Conservation (phyloP, 2,888 invertebrate genomes). For the Acholoe squamosa region DNA sequence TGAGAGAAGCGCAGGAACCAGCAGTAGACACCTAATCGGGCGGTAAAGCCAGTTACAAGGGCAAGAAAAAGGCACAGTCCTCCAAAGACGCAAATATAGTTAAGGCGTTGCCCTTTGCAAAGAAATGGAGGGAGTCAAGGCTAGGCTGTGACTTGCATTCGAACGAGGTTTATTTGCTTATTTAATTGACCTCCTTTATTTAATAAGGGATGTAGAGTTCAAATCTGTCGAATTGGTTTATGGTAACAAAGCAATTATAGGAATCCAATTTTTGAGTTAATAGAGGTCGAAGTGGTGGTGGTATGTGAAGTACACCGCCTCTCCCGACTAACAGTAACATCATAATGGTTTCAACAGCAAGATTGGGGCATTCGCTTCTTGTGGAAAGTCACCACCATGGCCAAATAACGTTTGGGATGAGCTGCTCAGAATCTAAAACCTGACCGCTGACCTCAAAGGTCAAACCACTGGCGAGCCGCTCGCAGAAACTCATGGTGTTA, state of each 20-base stretch:
- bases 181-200: too few relatives aligned
- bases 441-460: slow-evolving; percentile 24
- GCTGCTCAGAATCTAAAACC: background rate
- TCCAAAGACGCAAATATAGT: slow-evolving; percentile 1
- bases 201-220: too few relatives aligned
- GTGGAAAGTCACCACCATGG: background rate
- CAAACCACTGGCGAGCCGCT: background rate
- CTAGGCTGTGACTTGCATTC: too few relatives aligned
- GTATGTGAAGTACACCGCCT: too few relatives aligned
- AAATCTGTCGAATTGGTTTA: too few relatives aligned
- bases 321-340: too few relatives aligned
- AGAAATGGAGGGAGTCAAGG: background rate
- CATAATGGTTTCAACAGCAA: background rate
- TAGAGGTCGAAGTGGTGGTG: too few relatives aligned
- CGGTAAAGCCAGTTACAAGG: background rate
- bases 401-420: background rate
- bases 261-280: too few relatives aligned
- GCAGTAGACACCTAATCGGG: background rate
- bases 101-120: background rate
- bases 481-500: background rate
- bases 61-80: background rate
- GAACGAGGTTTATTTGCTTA: too few relatives aligned
- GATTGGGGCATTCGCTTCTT: background rate
- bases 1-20: background rate
- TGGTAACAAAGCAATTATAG: too few relatives aligned